Evolutionary conservation across 1,140 invertebrate genomes (phyloP), one percentile per base, ranked within the genome.

Genomic region (Drosophila suzukii): DNA sequence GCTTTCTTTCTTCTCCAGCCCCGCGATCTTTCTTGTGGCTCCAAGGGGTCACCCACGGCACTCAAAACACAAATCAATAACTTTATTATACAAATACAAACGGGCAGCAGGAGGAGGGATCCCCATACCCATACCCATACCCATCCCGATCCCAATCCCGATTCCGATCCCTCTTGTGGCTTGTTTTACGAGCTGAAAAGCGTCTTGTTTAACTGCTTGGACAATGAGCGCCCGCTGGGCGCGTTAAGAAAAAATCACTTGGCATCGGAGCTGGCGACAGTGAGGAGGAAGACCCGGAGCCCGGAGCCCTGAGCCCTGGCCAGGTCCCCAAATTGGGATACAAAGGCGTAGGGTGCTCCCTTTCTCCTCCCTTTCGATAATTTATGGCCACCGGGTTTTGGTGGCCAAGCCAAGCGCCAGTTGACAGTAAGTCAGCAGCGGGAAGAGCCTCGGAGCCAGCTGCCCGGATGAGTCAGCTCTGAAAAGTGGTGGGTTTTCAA

Each of bases 11-110:
- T 62, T 38, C 44, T 20, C 3, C 17, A 13, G 6, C n/a, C 24
- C 24, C 47, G 49, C 20, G 20, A 20, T 20, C 20, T 20, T 20
- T 24, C 20, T 39, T 17, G 7, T 30, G 11, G 12, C 20, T 44
- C 53, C 43, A 39, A 27, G 27, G 43, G 61, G 46, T 73, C 83
- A 89, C 83, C 83, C 83, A 89, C 83, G 80, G 67, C 84, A 88
- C 75, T 88, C 83, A 79, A 79, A 79, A 83, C 83, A 88, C 83
- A 88, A 88, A 88, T 88, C 83, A 88, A 88, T 88, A 88, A 89
- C 83, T 88, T 88, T 88, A 88, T 88, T 88, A 86, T 68, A 61
- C 72, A 66, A 68, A 71, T 70, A 73, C 60, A 68, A 67, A 60
- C 41, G 57, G 27, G 30, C 49, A 10, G 47, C 24, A 20, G 27